Base-by-base conservation (phyloP, 2,797 vertebrate genomes). In the Thalassophryne amazonica region DNA sequence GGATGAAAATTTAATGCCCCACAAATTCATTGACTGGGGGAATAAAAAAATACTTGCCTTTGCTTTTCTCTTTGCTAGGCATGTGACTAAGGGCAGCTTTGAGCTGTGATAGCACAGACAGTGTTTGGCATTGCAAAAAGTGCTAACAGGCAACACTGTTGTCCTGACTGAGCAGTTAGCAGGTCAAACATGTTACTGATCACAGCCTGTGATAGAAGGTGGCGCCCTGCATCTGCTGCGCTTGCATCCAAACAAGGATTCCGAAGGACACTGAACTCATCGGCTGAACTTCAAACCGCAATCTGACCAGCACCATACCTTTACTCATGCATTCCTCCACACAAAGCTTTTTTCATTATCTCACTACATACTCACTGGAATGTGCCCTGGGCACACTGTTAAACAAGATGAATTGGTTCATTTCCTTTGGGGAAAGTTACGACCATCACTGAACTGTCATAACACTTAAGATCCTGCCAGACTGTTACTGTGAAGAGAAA, bases 101-200 rank as follows among this genome's bases (percentile, higher is more conserved):
- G 47, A 10, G 30, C 43, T 54, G 45, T 60, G 70, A 77, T 61
- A 64, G 60, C 33, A 28, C 6, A 54, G 60, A 73, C 40, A 37
- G 25, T 1, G 2, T 34, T 58, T 57, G 12, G 4, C 25, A 64
- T 68, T 50, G 69, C 28, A 35, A 69, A 80, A 77, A 64, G 61
- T 56, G 73, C 67, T 31, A 58, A 56, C 56, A 43, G 58, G 34
- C 20, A 42, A 78, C 80, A 73, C 61, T 25, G 50, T 53, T 45
- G 55, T 48, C 69, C 75, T 81, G 75, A 83, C 57, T 0, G 65
- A 73, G 57, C 75, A 80, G 48, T 56, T 55, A 68, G 63, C 73
- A 73, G 83, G 78, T 80, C 77, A 83, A 83, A 78, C 7, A 71
- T 78, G 81, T 83, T 73, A 85, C 69, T 84, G 86, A 89, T 85